A percentile compares a stretch with the other conserved stretches of the same genome.
phyloP scores from a whole-genome alignment of 2,113 vertebrate species.

The Stegostoma tigrinum region DNA sequence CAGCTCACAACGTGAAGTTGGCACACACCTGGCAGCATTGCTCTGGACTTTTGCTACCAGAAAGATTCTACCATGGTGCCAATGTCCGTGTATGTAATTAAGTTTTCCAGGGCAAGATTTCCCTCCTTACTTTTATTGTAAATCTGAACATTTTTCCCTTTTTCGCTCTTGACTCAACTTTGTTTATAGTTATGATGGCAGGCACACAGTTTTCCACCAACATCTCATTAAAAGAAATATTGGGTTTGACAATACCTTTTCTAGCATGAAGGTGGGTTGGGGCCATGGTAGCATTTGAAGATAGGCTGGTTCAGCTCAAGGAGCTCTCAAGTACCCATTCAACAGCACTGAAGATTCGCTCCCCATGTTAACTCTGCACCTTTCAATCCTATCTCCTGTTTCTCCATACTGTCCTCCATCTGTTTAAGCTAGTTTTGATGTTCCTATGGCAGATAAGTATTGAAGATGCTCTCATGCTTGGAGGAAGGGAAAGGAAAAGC shows the following conservation, averaged over 20 bases:
- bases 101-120: not conserved
- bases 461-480: not conserved
- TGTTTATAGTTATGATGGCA: not conserved
- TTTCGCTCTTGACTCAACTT: not conserved
- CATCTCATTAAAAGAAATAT: not conserved
- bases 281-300: not conserved
- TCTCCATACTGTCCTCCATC: not conserved
- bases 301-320: no score
- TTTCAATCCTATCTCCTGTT: not conserved
- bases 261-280: not conserved
- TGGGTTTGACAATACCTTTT: not conserved
- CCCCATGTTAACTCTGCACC: not conserved
- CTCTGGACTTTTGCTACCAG: not conserved
- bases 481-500: not conserved
- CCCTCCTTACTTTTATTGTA: not conserved
- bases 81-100: not conserved
- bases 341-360: not conserved
- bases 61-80: not conserved
- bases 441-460: not conserved
- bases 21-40: not conserved
- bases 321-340: not conserved
- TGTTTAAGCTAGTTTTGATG: not conserved
- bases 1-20: not conserved
- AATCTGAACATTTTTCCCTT: not conserved
- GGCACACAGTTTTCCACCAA: not conserved